These are phyloP conservation scores for Lacanobia oleracea DNA, from an alignment of 2,888 invertebrate genomes.

Conservation along the genomic window DNA sequence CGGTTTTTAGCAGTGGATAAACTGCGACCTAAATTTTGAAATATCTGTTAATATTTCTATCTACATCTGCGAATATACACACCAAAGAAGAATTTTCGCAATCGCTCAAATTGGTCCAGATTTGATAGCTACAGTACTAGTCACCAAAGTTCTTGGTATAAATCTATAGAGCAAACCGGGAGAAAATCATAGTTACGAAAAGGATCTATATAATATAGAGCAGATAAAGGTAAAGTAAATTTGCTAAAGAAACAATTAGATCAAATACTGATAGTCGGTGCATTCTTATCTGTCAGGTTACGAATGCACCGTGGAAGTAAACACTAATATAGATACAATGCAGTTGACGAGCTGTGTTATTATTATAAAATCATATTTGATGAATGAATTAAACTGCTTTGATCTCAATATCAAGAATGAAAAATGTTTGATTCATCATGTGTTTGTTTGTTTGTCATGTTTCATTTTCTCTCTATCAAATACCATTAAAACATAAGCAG, in stretches of 20 bases:
- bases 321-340: neutral
- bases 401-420: neutral
- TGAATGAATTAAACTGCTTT: neutral
- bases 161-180: neutral
- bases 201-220: neutral
- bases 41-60: neutral
- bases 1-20: neutral
- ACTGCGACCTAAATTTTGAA: too few species aligned
- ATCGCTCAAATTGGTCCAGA: neutral
- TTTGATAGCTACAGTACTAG: neutral
- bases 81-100: neutral
- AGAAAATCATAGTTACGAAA: neutral
- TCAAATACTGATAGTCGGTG: neutral
- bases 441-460: too few species aligned
- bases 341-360: neutral
- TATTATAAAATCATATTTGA: neutral
- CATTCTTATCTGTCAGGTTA: slow-evolving; percentile 31
- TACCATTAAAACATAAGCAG: neutral
- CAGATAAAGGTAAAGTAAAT: neutral
- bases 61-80: neutral
- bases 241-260: slow-evolving; percentile 1
- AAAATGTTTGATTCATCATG: too few species aligned
- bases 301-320: slow-evolving; percentile 7
- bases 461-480: neutral
- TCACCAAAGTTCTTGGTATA: neutral